These are phyloP conservation scores for Xiphorhynchus elegans DNA, from an alignment of 2,113 vertebrate species.

Conservation along the genomic window DNA sequence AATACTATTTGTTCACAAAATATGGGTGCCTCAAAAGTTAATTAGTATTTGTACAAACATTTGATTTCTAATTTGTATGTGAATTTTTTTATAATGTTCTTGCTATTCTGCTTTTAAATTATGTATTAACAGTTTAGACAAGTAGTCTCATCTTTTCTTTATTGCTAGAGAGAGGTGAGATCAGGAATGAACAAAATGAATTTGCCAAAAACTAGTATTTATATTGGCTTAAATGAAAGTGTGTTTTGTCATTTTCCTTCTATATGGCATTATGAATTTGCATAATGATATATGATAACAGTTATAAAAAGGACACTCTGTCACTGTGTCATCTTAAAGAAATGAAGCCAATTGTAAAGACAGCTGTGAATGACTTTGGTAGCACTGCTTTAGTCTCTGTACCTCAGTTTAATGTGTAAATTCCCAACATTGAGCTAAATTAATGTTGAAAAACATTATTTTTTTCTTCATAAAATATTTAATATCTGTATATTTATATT, in stretches of 20 bases:
- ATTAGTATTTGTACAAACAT: slow-evolving; percentile 11
- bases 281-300: neutral
- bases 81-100: slow-evolving; percentile 8
- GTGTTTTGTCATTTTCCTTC: neutral
- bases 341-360: neutral
- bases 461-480: too few relatives aligned
- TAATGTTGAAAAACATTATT: neutral
- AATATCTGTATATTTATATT: neutral
- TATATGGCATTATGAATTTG: neutral
- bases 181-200: neutral
- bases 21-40: neutral
- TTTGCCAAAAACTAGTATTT: slow-evolving; percentile 2
- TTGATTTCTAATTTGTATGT: slow-evolving; percentile 20
- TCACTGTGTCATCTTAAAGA: neutral
- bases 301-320: neutral
- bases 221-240: neutral
- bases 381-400: neutral
- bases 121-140: slow-evolving; percentile 34
- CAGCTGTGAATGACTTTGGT: neutral
- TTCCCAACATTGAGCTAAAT: neutral
- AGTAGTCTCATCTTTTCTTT: neutral
- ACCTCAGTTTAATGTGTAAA: neutral
- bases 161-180: neutral
- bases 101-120: slow-evolving; percentile 27
- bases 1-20: slow-evolving; percentile 33